These are phyloP conservation scores for Polylopha cassiicola DNA, from an alignment of 2,888 invertebrate genomes.

Conservation along the genomic window DNA sequence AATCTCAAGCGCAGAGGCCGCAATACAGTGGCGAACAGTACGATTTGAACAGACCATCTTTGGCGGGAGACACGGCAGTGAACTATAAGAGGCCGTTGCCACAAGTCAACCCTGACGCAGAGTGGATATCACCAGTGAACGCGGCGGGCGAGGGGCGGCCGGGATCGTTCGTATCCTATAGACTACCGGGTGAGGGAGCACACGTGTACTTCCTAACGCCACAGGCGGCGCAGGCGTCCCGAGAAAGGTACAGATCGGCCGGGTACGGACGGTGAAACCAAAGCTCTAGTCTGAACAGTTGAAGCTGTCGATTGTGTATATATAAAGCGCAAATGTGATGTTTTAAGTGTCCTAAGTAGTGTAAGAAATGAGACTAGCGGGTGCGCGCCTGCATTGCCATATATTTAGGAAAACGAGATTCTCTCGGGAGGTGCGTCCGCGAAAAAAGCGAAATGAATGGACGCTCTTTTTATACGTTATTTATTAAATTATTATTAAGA, in stretches of 20 bases:
- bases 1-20: constrained; percentile 51
- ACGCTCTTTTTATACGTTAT: constrained; percentile 54
- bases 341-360: constrained; percentile 76
- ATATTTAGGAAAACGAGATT: constrained; percentile 58
- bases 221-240: constrained; percentile 67
- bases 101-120: constrained; percentile 76
- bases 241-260: constrained; percentile 57
- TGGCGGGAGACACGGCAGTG: constrained; percentile 71
- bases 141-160: constrained; percentile 61
- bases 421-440: constrained; percentile 29
- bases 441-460: constrained; percentile 52
- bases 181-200: constrained; percentile 85
- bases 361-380: constrained; percentile 67
- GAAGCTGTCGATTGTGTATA: constrained; percentile 59
- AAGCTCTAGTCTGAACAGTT: constrained; percentile 71
- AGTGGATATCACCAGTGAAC: constrained; percentile 75
- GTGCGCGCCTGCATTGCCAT: constrained; percentile 65
- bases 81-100: constrained; percentile 79
- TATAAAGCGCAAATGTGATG: constrained; percentile 77
- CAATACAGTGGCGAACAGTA: constrained; percentile 61
- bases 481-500: constrained; percentile 72
- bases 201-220: constrained; percentile 89
- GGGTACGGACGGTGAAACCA: constrained; percentile 72
- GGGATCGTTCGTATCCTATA: constrained; percentile 84
- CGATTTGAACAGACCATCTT: constrained; percentile 60